phyloP scores from a whole-genome alignment of 2,797 vertebrate species.

The Leptatherina wallacei region DNA sequence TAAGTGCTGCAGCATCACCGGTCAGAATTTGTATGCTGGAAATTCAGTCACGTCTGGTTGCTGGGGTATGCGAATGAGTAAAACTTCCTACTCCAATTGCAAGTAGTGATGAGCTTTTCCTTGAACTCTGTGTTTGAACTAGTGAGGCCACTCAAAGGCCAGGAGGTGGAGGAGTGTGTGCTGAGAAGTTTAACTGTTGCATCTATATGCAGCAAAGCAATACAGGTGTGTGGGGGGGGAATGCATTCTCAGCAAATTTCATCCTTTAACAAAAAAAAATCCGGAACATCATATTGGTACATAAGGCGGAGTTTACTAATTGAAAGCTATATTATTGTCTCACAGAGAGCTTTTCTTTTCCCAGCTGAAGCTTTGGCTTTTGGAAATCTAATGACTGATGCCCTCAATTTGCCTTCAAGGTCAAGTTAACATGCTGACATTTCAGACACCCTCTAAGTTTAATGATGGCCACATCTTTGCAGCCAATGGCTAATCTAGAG shows the following conservation, averaged over 20 bases:
- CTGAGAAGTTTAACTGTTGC: neutral
- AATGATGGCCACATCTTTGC: slow-evolving; percentile 29
- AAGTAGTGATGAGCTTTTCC: slow-evolving; percentile 37
- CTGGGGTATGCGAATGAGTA: slow-evolving; percentile 49
- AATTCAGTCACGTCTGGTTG: slow-evolving; percentile 24
- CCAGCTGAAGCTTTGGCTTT: slow-evolving; percentile 1
- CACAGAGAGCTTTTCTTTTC: slow-evolving; percentile 3
- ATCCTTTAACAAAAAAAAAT: neutral
- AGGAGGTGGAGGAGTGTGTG: slow-evolving; percentile 21
- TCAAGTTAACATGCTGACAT: slow-evolving; percentile 47
- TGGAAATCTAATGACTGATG: slow-evolving; percentile 29
- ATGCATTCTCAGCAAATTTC: neutral
- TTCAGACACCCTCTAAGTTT: slow-evolving; percentile 29
- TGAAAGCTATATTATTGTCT: neutral
- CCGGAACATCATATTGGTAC: slow-evolving; percentile 2
- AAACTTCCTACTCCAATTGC: slow-evolving; percentile 13
- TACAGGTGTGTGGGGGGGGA: neutral
- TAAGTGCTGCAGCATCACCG: slow-evolving; percentile 12
- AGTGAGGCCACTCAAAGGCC: slow-evolving; percentile 22
- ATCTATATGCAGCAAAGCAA: neutral
- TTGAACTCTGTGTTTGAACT: slow-evolving; percentile 34
- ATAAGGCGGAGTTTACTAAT: neutral
- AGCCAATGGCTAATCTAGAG: slow-evolving; percentile 52
- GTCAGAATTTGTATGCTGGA: slow-evolving; percentile 57
- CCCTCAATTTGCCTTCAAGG: slow-evolving; percentile 28